Conservation (phyloP, 2,888 invertebrate genomes). For the Habroteleia sp. region DNA sequence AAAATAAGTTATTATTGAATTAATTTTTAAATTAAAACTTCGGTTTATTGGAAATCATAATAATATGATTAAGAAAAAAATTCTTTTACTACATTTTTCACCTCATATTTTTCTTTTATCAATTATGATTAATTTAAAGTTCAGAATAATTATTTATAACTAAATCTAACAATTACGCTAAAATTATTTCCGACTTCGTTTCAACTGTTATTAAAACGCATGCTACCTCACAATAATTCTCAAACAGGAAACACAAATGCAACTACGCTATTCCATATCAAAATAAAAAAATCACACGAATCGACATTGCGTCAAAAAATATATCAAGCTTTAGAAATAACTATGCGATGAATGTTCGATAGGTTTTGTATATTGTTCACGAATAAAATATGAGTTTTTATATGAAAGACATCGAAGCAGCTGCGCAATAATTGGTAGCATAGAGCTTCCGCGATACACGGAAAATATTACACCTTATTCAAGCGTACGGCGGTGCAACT, state of each 20-base stretch:
- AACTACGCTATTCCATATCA: neutral
- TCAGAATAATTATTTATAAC: constrained; percentile 28
- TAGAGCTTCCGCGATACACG: constrained; percentile 67
- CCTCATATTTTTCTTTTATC: neutral
- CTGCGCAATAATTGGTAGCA: constrained; percentile 28
- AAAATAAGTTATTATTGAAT: too few relatives aligned
- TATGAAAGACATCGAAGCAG: neutral
- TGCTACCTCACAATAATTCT: constrained; percentile 15
- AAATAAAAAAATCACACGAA: constrained; percentile 1
- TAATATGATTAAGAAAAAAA: too few relatives aligned
- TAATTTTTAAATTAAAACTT: too few relatives aligned
- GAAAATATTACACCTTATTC: constrained; percentile 65
- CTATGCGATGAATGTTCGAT: constrained; percentile 4
- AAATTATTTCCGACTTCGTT: constrained; percentile 28
- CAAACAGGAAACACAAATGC: constrained; percentile 18
- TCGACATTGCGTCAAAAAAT: too few relatives aligned
- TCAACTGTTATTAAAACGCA: constrained; percentile 28
- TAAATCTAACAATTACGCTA: constrained; percentile 26
- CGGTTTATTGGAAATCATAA: too few relatives aligned
- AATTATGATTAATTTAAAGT: constrained; percentile 22
- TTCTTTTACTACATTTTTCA: too few relatives aligned
- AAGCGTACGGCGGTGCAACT: constrained; percentile 13
- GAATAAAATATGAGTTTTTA: too few relatives aligned
- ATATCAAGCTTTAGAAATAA: too few relatives aligned
- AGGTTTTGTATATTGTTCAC: too few relatives aligned